Percentiles rank a stretch among this genome's conserved stretches.
Conservation (phyloP, 2,888 invertebrate species). For the Epinotia nisella region DNA sequence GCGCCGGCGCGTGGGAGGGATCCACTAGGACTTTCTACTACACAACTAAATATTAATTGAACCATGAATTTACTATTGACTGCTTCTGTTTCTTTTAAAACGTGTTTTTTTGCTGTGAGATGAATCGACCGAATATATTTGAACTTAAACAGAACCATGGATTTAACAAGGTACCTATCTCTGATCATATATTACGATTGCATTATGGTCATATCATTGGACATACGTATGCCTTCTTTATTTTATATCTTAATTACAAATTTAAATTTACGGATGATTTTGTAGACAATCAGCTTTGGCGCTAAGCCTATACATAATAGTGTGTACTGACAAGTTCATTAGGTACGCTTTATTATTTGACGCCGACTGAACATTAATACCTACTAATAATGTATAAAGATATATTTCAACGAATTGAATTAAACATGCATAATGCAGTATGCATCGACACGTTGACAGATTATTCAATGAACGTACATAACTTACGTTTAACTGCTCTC, state of each 20-base stretch:
- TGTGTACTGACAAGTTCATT: constrained; percentile 13
- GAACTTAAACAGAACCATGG: neutral
- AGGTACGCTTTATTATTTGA: neutral
- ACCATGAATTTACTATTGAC: constrained; percentile 1
- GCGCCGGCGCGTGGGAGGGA: constrained; percentile 57
- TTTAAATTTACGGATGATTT: no score
- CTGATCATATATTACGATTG: no score
- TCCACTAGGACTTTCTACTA: constrained; percentile 51
- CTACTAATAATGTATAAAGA: neutral
- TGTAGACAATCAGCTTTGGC: neutral
- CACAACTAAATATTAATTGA: constrained; percentile 10
- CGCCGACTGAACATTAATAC: neutral
- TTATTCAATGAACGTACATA: constrained; percentile 41
- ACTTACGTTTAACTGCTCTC: constrained; percentile 28
- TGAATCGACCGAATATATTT: neutral
- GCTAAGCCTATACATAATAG: neutral
- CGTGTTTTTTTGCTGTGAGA: neutral
- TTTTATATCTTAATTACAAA: no score
- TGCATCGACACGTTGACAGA: constrained; percentile 42
- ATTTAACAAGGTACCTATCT: no score
- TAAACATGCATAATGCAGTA: constrained; percentile 30
- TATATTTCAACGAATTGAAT: constrained; percentile 38
- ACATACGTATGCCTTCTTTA: no score
- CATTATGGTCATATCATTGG: no score
- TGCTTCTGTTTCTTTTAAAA: neutral